Evolutionary conservation across 2,797 vertebrate species (phyloP), one percentile per base, ranked within the genome.

Genomic region (Galago senegalensis): DNA sequence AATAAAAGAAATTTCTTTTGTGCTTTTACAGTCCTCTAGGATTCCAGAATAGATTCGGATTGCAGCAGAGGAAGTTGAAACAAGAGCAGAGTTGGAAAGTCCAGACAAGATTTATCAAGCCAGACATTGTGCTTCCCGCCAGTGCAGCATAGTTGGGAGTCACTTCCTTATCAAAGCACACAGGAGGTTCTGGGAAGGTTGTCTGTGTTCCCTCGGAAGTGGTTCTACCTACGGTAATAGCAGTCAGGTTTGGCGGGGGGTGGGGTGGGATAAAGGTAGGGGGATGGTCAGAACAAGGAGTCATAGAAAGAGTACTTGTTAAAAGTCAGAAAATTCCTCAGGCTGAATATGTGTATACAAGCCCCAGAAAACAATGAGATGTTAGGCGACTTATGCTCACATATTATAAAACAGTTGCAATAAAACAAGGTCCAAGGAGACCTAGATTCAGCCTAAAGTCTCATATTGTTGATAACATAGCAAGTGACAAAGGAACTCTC

Each of bases 31-130:
- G 76, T 81, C 34, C 84, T 91, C 56, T 92, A 93, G 92, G 87
- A 92, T 58, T 95, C 92, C 92, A 96, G 40, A 94, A 87, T 72
- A 94, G 82, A 17, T 91, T 96, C 92, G 88, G 97, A 87, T 91
- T 97, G 60, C 94, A 93, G 5, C 84, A 95, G 82, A 95, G 97
- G 91, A 97, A 96, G 80, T 31, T 97, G 97, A 76, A 94, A 97
- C 7, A 9, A 69, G 95, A 93, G 95, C 91, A 58, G 65, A 89
- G 96, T 58, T 96, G 67, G 84, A 93, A 97, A 97, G 65, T 86
- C 94, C 89, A 95, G 97, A 96, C 77, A 88, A 97, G 86, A 97
- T 96, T 96, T 87, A 91, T 88, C 93, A 97, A 97, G 95, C 82
- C 89, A 90, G 83, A 97, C 70, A 83, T 92, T 85, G 96, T 97